Percentiles rank a stretch among this genome's conserved stretches.
phyloP scores from a whole-genome alignment of 2,113 vertebrate genomes.

The Delphinapterus leucas region DNA sequence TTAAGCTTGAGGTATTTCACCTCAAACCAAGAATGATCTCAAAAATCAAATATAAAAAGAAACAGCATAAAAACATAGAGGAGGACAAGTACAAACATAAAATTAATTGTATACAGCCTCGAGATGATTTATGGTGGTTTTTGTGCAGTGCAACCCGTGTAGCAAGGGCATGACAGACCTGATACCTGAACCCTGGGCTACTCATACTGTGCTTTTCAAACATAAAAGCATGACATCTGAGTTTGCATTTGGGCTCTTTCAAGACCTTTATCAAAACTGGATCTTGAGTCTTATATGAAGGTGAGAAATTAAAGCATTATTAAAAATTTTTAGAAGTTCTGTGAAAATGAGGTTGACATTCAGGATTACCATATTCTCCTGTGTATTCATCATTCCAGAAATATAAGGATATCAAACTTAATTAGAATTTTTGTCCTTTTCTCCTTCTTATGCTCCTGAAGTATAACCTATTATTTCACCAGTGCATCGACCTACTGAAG shows the following conservation, averaged over 20 bases:
- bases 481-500: neutral
- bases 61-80: constrained; percentile 54
- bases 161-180: neutral
- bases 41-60: constrained; percentile 71
- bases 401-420: constrained; percentile 42
- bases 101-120: constrained; percentile 69
- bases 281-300: neutral
- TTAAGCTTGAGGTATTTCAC: constrained; percentile 58
- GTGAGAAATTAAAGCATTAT: constrained; percentile 61
- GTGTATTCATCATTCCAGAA: constrained; percentile 17
- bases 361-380: constrained; percentile 17
- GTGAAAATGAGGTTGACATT: constrained; percentile 62
- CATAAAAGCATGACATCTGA: neutral
- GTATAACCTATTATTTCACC: neutral
- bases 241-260: constrained; percentile 19
- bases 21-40: constrained; percentile 64
- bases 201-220: neutral
- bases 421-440: constrained; percentile 52
- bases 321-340: constrained; percentile 58
- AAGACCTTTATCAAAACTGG: constrained; percentile 31
- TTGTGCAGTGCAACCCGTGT: neutral
- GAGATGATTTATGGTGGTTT: constrained; percentile 67
- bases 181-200: neutral
- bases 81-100: constrained; percentile 2
- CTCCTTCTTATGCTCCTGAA: neutral